phyloP scores from a whole-genome alignment of 2,888 invertebrate species.

The Macropis europaea region DNA sequence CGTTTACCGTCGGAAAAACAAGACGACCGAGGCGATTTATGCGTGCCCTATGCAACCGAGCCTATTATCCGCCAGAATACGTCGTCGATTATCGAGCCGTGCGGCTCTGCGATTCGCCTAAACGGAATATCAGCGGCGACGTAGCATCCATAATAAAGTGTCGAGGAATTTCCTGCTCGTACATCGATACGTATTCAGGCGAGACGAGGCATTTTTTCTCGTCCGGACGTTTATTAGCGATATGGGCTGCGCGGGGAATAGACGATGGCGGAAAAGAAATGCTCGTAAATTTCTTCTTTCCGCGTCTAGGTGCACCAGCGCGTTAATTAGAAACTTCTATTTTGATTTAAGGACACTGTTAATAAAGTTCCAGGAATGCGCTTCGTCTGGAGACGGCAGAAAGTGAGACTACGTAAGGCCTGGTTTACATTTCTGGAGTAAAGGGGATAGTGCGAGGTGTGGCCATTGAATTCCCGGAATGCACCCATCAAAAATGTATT shows the following conservation, averaged over 20 bases:
- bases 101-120: constrained; percentile 18
- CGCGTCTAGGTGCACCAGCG: not conserved
- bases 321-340: constrained; percentile 55
- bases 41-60: constrained; percentile 5
- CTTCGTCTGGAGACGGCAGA: constrained; percentile 39
- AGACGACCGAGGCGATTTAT: constrained; percentile 6
- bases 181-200: constrained; percentile 9
- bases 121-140: not conserved
- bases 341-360: constrained; percentile 58
- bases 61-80: constrained; percentile 1
- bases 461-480: too few relatives aligned
- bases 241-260: constrained; percentile 21
- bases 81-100: not conserved
- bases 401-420: constrained; percentile 36
- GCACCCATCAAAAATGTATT: too few relatives aligned
- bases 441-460: too few relatives aligned
- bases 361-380: constrained; percentile 62
- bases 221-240: constrained; percentile 25
- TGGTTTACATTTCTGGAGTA: too few relatives aligned
- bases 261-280: constrained; percentile 22
- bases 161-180: constrained; percentile 5
- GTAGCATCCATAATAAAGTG: constrained; percentile 29
- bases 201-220: constrained; percentile 10
- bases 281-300: constrained; percentile 39
- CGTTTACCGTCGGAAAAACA: constrained; percentile 7